These are phyloP conservation scores for Pelodiscus sinensis DNA, from an alignment of 2,113 vertebrate genomes.

Conservation along the genomic window DNA sequence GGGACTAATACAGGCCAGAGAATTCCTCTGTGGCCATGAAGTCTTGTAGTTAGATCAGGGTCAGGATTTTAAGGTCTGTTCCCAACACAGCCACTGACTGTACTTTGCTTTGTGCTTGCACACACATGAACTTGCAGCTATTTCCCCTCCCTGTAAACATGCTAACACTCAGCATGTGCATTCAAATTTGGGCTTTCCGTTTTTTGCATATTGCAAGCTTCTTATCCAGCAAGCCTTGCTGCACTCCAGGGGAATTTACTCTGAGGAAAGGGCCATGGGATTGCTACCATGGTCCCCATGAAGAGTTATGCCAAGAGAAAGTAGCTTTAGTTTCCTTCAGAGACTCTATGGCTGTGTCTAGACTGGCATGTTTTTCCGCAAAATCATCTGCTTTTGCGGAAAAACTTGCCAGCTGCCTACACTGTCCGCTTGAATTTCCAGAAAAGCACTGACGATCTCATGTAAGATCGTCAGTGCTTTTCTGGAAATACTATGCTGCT, in stretches of 20 bases:
- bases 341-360: too few relatives aligned
- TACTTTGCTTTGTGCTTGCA: not conserved
- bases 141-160: not conserved
- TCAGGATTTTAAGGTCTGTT: not conserved
- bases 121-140: not conserved
- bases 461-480: too few relatives aligned
- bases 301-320: not conserved
- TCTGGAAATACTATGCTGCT: too few relatives aligned
- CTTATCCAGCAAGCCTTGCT: not conserved
- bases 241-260: not conserved
- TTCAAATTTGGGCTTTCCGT: not conserved
- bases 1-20: not conserved
- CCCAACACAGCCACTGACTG: not conserved
- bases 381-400: too few relatives aligned
- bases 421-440: too few relatives aligned
- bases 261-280: not conserved
- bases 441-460: too few relatives aligned
- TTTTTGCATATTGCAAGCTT: not conserved
- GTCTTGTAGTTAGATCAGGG: not conserved
- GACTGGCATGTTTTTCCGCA: too few relatives aligned
- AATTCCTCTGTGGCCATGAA: not conserved
- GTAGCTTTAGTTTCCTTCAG: too few relatives aligned
- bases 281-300: accelerated
- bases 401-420: too few relatives aligned
- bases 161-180: not conserved